Base-by-base conservation (phyloP, 2,113 vertebrate species). In the Stegastes partitus region DNA sequence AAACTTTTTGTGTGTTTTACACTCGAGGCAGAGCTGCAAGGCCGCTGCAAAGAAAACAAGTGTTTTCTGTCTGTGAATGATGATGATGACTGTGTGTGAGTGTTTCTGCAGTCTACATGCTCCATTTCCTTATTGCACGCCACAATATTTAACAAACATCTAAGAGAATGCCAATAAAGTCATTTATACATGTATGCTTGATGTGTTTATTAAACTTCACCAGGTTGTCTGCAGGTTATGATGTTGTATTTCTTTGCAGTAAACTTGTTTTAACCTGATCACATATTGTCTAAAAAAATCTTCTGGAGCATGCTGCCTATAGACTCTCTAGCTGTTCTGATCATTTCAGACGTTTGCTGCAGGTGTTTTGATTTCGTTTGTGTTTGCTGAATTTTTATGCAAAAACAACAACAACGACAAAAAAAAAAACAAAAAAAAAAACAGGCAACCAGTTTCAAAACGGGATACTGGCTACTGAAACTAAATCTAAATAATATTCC, bases 11-110 rank as follows among this genome's bases (percentile, higher is more conserved):
- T n/a, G 44, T 21, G 18, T 54, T 47, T 44, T 47, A 59, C 34
- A 21, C 23, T 63, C 2, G 15, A 22, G 2, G 47, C 47, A 68
- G 73, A 68, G 25, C 4, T 51, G 31, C 23, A 63, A 16, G 70
- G 71, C 39, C 39, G 11, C 39, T 14, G 14, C 10, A 11, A 58
- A 57, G 51, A 61, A 34, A 44, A 16, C 14, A 67, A 72, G 18
- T 50, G 53, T 58, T 77, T 59, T 58, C 3, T 71, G 68, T 78
- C 49, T 73, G 21, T 51, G 66, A 23, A 11, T 45, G 67, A 28
- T 14, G 68, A 39, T 55, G 21, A 12, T 11, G 16, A n/a, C 14
- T 12, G 3, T 31, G 21, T 8, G 47, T 42, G 62, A 18, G 15
- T 28, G 25, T 42, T 49, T 23, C 59, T 15, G 71, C 10, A 34